Evolutionary conservation across 2,113 vertebrate species (phyloP).

Genomic region (Cyprinodon brontotheroides): DNA sequence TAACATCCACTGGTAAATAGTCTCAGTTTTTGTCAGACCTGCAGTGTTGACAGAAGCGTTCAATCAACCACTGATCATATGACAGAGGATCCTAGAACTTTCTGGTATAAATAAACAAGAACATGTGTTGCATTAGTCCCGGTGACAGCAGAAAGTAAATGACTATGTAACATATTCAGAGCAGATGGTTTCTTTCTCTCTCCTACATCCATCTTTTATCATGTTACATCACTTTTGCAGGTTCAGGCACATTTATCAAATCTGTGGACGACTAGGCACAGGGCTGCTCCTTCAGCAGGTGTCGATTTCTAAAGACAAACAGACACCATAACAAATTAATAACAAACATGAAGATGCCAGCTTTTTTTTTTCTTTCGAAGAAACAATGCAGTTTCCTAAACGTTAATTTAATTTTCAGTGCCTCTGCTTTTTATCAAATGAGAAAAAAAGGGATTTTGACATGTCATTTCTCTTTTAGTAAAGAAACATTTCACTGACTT

Average conservation of each 20-base stretch:
- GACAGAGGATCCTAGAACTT: neutral
- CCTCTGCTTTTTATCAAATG: neutral
- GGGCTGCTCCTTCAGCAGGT: constrained; percentile 2
- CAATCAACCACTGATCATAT: constrained; percentile 1
- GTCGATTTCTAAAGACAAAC: neutral
- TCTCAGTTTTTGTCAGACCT: constrained; percentile 2
- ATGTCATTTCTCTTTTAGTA: constrained; percentile 11
- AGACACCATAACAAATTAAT: neutral
- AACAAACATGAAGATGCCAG: neutral
- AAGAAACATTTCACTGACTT: constrained; percentile 58
- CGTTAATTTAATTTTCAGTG: constrained; percentile 7
- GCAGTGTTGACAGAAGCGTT: neutral
- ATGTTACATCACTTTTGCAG: constrained; percentile 23
- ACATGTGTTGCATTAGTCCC: neutral
- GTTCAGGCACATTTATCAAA: constrained; percentile 21
- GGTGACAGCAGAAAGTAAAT: neutral
- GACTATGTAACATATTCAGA: constrained; percentile 1
- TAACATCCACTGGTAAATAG: neutral
- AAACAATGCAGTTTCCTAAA: constrained; percentile 1
- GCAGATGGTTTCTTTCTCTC: constrained; percentile 25
- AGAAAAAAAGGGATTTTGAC: neutral
- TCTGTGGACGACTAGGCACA: neutral
- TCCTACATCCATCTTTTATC: constrained; percentile 3
- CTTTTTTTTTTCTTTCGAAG: neutral
- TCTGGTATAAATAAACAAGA: neutral